These are phyloP conservation scores for Oscheius sp. DNA, from an alignment of 2,888 invertebrate genomes.

Conservation along the genomic window DNA sequence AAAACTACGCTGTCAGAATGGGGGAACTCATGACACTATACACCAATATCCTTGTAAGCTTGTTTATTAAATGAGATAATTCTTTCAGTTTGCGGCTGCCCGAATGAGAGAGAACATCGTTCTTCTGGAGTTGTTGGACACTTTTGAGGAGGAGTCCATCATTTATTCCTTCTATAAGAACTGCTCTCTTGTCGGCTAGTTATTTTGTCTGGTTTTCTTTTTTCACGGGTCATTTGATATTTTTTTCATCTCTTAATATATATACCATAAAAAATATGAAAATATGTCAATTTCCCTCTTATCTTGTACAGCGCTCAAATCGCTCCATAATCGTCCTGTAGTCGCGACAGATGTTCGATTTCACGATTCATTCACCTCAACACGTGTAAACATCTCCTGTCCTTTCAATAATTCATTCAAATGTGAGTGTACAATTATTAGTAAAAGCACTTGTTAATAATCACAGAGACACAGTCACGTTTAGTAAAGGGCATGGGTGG, in stretches of 20 bases:
- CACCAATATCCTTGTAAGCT: conserved; percentile 1
- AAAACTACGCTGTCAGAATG: background rate
- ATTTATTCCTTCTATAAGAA: conserved; percentile 25
- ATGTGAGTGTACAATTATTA: background rate
- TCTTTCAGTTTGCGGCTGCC: conserved; percentile 4
- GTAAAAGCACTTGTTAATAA: conserved; percentile 2
- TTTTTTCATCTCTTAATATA: background rate
- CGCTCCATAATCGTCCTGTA: background rate
- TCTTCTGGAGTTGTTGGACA: conserved; percentile 13
- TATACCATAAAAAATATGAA: background rate
- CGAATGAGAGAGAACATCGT: conserved; percentile 21
- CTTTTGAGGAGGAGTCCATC: conserved; percentile 15
- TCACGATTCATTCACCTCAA: conserved; percentile 21
- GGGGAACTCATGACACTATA: conserved; percentile 16
- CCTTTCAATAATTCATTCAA: conserved; percentile 15
- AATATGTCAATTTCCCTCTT: background rate
- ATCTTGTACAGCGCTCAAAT: background rate
- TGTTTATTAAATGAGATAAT: background rate
- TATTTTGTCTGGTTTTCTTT: background rate
- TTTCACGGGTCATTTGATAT: background rate
- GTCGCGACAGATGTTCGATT: conserved; percentile 27
- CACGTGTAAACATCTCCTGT: conserved; percentile 21
- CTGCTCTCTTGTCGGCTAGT: conserved; percentile 16
- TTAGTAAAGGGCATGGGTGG: too few species aligned
- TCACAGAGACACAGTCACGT: conserved; percentile 20